A percentile compares a stretch with the other conserved stretches of the same genome.
These are phyloP conservation scores for Diorhabda elongata DNA, from an alignment of 1,140 invertebrate species.

Conservation along the genomic window DNA sequence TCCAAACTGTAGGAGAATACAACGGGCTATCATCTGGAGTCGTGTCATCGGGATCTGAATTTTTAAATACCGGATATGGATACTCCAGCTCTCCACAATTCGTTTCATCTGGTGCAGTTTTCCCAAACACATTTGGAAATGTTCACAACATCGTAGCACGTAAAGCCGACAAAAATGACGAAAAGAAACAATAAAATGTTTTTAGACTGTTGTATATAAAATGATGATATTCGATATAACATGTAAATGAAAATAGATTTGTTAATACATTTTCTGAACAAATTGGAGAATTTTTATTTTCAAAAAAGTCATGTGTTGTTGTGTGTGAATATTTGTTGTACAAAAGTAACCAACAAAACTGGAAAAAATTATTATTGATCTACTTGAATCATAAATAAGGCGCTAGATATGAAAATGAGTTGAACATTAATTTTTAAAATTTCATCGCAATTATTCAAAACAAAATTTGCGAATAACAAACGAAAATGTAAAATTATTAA, in stretches of 20 bases:
- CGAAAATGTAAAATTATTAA: no score
- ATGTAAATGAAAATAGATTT: not conserved
- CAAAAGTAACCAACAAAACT: no score
- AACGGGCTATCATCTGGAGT: conserved; percentile 5
- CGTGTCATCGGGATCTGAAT: not conserved
- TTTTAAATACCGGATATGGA: not conserved
- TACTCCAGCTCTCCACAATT: not conserved
- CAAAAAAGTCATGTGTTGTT: no score
- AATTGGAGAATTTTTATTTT: no score
- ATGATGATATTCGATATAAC: not conserved
- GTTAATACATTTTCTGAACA: no score
- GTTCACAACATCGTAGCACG: not conserved
- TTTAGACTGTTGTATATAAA: not conserved
- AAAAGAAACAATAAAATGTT: not conserved
- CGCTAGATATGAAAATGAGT: no score
- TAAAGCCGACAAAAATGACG: not conserved
- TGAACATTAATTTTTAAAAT: no score
- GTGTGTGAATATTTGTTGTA: no score
- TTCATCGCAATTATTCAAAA: no score
- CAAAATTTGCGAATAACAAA: no score
- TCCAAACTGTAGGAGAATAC: not conserved
- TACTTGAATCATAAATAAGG: no score
- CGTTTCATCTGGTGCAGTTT: not conserved
- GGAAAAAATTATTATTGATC: no score
- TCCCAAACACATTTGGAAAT: not conserved